phyloP scores from a whole-genome alignment of 30 jellyfish, hydroid and myxozoan species.

The Aurelia sp. region DNA sequence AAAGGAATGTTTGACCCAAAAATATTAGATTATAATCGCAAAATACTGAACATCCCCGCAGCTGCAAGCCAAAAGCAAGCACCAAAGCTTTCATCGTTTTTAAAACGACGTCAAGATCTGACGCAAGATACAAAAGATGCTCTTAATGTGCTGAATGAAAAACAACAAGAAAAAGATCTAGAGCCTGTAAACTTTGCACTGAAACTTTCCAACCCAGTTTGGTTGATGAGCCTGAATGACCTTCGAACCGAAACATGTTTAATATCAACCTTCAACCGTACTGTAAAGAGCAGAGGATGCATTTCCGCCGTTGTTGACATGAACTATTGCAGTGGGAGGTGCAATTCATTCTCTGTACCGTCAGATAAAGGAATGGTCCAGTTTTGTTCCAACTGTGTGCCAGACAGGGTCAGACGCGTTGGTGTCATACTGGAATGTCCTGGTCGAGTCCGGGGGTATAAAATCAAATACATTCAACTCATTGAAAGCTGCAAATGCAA shows the following conservation, averaged over 20 bases:
- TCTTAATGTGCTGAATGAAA: too few species aligned
- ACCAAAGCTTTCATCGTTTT: too few species aligned
- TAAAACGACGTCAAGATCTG: too few species aligned
- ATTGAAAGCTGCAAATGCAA: conserved; percentile 24
- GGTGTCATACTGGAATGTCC: conserved; percentile 24
- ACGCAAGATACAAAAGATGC: too few species aligned
- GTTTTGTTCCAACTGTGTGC: conserved; percentile 30
- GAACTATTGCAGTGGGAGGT: conserved; percentile 36
- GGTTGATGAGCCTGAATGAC: not conserved
- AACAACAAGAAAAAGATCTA: too few species aligned
- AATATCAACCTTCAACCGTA: conserved; percentile 2
- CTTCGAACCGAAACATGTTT: conserved; percentile 15
- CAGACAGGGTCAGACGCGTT: not conserved
- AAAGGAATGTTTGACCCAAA: too few species aligned
- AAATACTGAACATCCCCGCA: too few species aligned
- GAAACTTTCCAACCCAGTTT: not conserved
- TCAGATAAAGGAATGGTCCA: conserved; percentile 3
- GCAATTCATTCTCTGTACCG: conserved; percentile 24
- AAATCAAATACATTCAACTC: not conserved
- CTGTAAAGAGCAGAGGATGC: conserved; percentile 25
- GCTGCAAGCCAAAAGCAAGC: too few species aligned
- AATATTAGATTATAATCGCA: too few species aligned
- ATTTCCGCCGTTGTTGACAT: not conserved
- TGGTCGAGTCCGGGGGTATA: not conserved
- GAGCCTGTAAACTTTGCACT: too few species aligned